A percentile compares a stretch with the other conserved stretches of the same genome.
phyloP scores from a whole-genome alignment of 2,113 vertebrate genomes.

The Salvator merianae region DNA sequence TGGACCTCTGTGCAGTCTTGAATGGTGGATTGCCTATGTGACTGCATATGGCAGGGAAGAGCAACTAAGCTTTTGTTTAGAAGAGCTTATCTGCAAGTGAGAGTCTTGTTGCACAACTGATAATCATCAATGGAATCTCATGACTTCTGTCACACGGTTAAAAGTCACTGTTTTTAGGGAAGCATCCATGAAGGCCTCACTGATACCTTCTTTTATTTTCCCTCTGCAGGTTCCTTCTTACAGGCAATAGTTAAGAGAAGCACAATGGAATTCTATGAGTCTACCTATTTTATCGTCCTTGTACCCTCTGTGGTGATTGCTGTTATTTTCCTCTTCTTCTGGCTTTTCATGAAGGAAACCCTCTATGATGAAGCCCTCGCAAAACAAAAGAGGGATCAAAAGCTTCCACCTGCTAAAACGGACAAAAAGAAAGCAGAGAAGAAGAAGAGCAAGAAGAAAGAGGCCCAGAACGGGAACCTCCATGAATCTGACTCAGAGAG shows the following conservation, averaged over 20 bases:
- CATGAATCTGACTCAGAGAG: conserved; percentile 91
- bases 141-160: background rate
- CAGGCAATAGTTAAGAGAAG: conserved; percentile 62
- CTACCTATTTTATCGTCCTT: conserved; percentile 93
- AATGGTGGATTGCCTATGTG: too few relatives aligned
- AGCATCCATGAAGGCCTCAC: background rate
- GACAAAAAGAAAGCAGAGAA: conserved; percentile 96
- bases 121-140: background rate
- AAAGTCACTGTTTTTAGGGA: background rate
- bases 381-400: conserved; percentile 91
- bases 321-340: conserved; percentile 97
- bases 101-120: background rate
- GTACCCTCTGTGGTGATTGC: conserved; percentile 91
- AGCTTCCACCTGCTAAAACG: conserved; percentile 81
- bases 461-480: conserved; percentile 81
- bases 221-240: background rate
- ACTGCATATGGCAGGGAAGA: background rate
- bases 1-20: background rate
- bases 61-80: too few relatives aligned
- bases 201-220: background rate
- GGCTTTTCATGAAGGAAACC: conserved; percentile 99
- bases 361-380: conserved; percentile 96
- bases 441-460: conserved; percentile 97
- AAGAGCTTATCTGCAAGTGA: background rate
- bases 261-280: conserved; percentile 95